Base-by-base conservation (phyloP, 2,797 vertebrate species). In the Champsocephalus gunnari region DNA sequence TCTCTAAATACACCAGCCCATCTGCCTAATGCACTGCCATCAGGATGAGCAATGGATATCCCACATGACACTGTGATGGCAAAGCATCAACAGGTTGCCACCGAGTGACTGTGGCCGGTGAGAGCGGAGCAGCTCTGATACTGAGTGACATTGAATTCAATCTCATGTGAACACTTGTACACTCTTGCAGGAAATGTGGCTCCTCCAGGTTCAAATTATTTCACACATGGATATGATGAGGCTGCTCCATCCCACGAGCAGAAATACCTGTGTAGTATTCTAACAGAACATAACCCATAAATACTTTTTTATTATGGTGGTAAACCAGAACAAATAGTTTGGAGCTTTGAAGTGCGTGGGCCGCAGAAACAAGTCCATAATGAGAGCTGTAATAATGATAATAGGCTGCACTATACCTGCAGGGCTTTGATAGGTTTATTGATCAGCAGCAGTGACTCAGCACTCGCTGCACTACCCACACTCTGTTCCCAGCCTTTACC, bases 1-100 rank as follows among this genome's bases (percentile, higher is more conserved):
- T 87, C 84, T 89, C 83, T 87, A 89, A 93, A 93, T 90, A 91
- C 82, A 90, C 89, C 83, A 65, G 80, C 86, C 86, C 88, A 88
- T 91, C 87, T 88, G 83, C 78, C 89, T 86, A 85, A 87, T 84
- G 83, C 73, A 21, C 70, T 62, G 45, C 71, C 79, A 85, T 92
- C 84, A 88, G 85, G 87, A 87, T 78, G 79, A 88, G 88, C 85
- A 84, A 85, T 67, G 73, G 74, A 80, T 85, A 83, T 84, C 71
- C 74, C 85, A 60, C 64, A 51, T 87, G 87, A 91, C 86, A 85
- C 66, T 71, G 70, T 28, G 12, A 83, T 79, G 56, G 73, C 73
- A 62, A 58, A 66, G 68, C 17, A 58, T 87, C 87, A 86, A 88
- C 86, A 84, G 85, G 85, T 85, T 83, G 81, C 80, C 71, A 38